A percentile compares a stretch with the other conserved stretches of the same genome.
Conservation (phyloP, 2,888 invertebrate species). For the Lithophane semibrunnea region DNA sequence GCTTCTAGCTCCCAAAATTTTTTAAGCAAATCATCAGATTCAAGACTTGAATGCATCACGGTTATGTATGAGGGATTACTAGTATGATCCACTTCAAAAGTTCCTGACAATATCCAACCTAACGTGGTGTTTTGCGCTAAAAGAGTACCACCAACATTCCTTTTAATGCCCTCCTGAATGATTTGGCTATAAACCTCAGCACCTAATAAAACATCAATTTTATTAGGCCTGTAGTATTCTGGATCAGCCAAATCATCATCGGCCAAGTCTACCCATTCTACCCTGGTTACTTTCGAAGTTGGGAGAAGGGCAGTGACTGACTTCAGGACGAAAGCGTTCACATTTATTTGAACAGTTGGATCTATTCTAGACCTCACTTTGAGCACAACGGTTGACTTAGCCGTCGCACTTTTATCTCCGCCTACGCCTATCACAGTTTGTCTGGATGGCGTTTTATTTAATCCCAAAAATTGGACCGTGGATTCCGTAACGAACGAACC, state of each 20-base stretch:
- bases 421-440: constrained; percentile 38
- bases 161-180: not conserved
- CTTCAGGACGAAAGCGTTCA: constrained; percentile 25
- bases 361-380: constrained; percentile 12
- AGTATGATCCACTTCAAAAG: not conserved
- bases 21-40: not conserved
- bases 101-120: constrained; percentile 63
- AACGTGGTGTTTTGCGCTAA: constrained; percentile 21
- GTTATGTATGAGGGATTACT: not conserved
- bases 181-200: not conserved
- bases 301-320: constrained; percentile 5
- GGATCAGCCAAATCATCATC: constrained; percentile 11
- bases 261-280: constrained; percentile 16
- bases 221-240: constrained; percentile 5
- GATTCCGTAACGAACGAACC: constrained; percentile 61
- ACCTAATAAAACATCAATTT: constrained; percentile 12
- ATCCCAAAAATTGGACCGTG: not conserved
- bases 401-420: constrained; percentile 28
- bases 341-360: constrained; percentile 1
- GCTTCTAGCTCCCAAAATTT: constrained; percentile 13
- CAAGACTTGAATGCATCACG: not conserved
- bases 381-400: not conserved
- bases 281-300: not conserved
- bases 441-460: constrained; percentile 1
- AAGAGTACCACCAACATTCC: not conserved